phyloP scores from a whole-genome alignment of 2,113 vertebrate genomes.

The Silurus glanis region DNA sequence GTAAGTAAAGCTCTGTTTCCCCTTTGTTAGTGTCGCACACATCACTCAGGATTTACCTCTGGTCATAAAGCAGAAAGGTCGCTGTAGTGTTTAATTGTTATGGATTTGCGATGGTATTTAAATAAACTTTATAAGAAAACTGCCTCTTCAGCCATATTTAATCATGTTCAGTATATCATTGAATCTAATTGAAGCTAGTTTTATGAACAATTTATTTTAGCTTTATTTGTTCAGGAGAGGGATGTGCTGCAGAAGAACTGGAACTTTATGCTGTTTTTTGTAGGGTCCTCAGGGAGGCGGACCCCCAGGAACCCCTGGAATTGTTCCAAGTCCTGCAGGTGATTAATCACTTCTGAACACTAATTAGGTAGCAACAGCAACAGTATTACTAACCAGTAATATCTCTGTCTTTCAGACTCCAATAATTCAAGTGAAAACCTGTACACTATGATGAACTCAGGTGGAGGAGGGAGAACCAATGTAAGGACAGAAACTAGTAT shows the following conservation, averaged over 20 bases:
- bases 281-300: conserved; percentile 95
- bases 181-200: not conserved
- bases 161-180: not conserved
- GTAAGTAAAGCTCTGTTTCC: conserved; percentile 71
- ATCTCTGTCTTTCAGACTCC: conserved; percentile 80
- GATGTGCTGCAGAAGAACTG: not conserved
- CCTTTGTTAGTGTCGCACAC: not conserved
- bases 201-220: not conserved
- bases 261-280: conserved; percentile 16
- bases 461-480: conserved; percentile 94
- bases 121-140: not conserved
- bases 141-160: not conserved
- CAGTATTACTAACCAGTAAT: not conserved
- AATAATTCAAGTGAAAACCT: conserved; percentile 99
- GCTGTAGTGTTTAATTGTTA: not conserved
- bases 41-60: not conserved
- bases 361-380: not conserved
- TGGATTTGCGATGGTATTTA: not conserved
- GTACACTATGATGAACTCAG: conserved; percentile 99
- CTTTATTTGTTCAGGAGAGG: not conserved
- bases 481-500: conserved; percentile 66
- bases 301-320: conserved; percentile 91
- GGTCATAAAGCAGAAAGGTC: not conserved
- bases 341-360: conserved; percentile 4
- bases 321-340: conserved; percentile 99